These are phyloP conservation scores for Muschampia plurimacula DNA, from an alignment of 2,888 invertebrate genomes.

Conservation along the genomic window DNA sequence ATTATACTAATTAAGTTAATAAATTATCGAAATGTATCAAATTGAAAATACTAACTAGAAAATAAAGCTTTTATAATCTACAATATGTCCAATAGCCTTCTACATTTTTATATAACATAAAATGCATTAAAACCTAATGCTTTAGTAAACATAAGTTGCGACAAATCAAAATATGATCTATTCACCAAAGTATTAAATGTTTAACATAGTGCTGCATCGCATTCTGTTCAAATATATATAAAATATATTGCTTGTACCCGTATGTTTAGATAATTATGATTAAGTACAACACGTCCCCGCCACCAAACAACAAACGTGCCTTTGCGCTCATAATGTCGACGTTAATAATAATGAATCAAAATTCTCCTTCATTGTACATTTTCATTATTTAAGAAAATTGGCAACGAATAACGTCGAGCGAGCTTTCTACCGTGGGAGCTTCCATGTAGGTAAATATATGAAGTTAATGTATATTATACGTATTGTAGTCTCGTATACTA, in stretches of 20 bases:
- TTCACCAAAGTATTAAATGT: no score
- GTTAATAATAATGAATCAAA: not conserved
- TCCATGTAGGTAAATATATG: slow-evolving; percentile 25
- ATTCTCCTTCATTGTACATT: slow-evolving; percentile 8
- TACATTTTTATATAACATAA: not conserved
- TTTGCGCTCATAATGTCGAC: slow-evolving; percentile 5
- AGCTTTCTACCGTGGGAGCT: slow-evolving; percentile 31
- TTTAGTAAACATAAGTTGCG: not conserved
- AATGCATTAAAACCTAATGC: not conserved
- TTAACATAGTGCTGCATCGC: no score
- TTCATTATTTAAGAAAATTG: slow-evolving; percentile 11
- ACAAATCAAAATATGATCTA: no score
- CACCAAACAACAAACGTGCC: slow-evolving; percentile 1
- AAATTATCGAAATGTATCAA: slow-evolving; percentile 1
- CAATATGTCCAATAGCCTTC: not conserved
- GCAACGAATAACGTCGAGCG: slow-evolving; percentile 34
- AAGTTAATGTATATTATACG: slow-evolving; percentile 15
- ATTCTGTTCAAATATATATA: no score
- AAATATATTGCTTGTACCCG: not conserved
- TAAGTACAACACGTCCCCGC: not conserved
- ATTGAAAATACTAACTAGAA: not conserved
- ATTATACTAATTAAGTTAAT: not conserved
- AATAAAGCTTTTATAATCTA: not conserved
- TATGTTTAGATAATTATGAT: not conserved
- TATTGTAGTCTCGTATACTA: slow-evolving; percentile 14